Evolutionary conservation across 1,140 invertebrate species (phyloP).

Genomic region (Drosophila setifemur): DNA sequence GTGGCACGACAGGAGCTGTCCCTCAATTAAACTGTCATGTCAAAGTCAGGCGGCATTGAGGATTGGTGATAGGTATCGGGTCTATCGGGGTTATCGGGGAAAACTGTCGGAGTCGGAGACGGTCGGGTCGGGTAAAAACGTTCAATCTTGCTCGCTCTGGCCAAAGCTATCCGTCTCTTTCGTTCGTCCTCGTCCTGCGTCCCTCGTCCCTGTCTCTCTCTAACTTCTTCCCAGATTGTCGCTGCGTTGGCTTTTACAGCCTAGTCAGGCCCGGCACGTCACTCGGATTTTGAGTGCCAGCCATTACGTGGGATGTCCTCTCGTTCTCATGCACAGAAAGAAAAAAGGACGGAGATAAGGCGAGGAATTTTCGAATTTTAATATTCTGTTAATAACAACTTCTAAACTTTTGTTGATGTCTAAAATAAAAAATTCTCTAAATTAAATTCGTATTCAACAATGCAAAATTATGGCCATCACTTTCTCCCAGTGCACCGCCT

Average conservation of each 20-base stretch:
- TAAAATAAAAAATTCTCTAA: not conserved
- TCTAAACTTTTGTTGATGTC: too few species aligned
- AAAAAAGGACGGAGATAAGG: too few species aligned
- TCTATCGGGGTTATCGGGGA: not conserved
- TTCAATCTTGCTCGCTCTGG: not conserved
- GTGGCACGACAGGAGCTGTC: constrained; percentile 26
- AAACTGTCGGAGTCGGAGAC: not conserved
- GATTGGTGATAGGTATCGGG: constrained; percentile 25
- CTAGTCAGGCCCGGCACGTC: constrained; percentile 29
- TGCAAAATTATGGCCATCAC: too few species aligned
- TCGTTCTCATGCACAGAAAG: not conserved
- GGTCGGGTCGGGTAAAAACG: not conserved
- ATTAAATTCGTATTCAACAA: too few species aligned
- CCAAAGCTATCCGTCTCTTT: too few species aligned
- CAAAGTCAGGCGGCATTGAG: constrained; percentile 55
- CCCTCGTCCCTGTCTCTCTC: not conserved
- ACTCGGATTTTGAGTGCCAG: constrained; percentile 34
- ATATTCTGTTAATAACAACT: too few species aligned
- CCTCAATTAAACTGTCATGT: constrained; percentile 78
- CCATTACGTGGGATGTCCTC: not conserved
- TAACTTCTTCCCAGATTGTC: not conserved
- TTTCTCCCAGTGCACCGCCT: too few species aligned
- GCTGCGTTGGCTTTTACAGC: constrained; percentile 32
- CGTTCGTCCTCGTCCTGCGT: too few species aligned
- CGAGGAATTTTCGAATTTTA: too few species aligned